phyloP scores from a whole-genome alignment of 2,113 vertebrate genomes.

The Hippocampus mohnikei region DNA sequence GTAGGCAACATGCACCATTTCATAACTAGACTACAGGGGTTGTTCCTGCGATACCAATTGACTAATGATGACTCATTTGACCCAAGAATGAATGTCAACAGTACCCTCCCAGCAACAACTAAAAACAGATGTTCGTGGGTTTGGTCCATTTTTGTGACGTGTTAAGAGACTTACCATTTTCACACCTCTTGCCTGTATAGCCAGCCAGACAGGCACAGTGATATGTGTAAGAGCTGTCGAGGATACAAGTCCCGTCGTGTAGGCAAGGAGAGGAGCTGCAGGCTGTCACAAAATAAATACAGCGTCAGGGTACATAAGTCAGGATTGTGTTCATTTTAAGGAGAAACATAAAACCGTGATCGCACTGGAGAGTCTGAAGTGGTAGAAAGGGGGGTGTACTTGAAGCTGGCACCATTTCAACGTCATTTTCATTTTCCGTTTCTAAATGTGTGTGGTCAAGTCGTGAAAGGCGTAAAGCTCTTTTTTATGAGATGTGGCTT shows the following conservation, averaged over 20 bases:
- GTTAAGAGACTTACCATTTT: constrained; percentile 76
- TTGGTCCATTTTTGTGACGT: not conserved
- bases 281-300: constrained; percentile 65
- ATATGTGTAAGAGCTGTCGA: constrained; percentile 78
- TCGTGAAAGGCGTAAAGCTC: constrained; percentile 20
- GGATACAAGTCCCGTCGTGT: constrained; percentile 89
- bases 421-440: constrained; percentile 20
- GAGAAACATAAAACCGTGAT: not conserved
- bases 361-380: not conserved
- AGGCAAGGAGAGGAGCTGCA: constrained; percentile 92
- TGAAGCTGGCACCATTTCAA: constrained; percentile 23
- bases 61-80: constrained; percentile 9
- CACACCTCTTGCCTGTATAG: constrained; percentile 88
- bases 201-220: constrained; percentile 91
- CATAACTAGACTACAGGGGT: not conserved
- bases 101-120: not conserved
- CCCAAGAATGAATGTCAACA: not conserved
- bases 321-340: constrained; percentile 1
- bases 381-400: not conserved
- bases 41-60: not conserved
- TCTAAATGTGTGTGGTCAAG: constrained; percentile 8
- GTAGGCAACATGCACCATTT: not conserved
- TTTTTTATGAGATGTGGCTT: constrained; percentile 38
- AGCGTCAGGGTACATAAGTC: constrained; percentile 5
- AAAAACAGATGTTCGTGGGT: not conserved